Base-by-base conservation (phyloP, 2,113 vertebrate species). In the Equus przewalskii region DNA sequence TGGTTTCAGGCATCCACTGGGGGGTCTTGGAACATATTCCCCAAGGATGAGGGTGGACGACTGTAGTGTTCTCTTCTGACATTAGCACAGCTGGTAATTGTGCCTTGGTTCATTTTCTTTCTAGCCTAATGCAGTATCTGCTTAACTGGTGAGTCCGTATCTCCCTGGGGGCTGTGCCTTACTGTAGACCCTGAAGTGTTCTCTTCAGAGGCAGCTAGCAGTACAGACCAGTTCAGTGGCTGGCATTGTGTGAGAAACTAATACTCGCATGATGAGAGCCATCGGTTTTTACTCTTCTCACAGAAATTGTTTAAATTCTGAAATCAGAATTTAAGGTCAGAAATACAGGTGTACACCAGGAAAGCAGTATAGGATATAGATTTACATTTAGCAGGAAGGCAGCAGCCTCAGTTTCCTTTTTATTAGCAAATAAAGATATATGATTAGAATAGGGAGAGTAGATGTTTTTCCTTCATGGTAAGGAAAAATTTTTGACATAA, bases 241-340 rank as follows among this genome's bases (percentile, higher is more conserved):
- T 54, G 60, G 26, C 12, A 7, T 69, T 79, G 12, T 70, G 41
- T 81, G 41, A 93, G 62, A 81, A 86, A 87, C 19, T 30, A 30
- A 65, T 54, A 80, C 41, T 75, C 28, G 9, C 0, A 13, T 41
- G 26, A 82, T 73, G 16, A 88, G 62, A 91, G 24, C 30, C 14
- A 11, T 62, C 12, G 44, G 6, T 58, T 79, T 76, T 67, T 73
- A 72, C 41, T 75, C 36, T 91, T 80, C 28, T 75, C 10, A 73
- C 24, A 85, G 51, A 89, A 89, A 24, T 62, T 91, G 11, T 94
- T 82, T 54, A 87, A 73, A 60, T 76, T 41, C 60, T 91, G 72
- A 84, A 83, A 44, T 30, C 36, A 41, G 36, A 41, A 41, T 41
- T 41, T 41, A 41, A 56, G 46, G 28, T 83, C 28, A 82, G 73